A percentile compares a stretch with the other conserved stretches of the same genome.
These are phyloP conservation scores for Drosophila malerkotliana DNA, from an alignment of 1,140 invertebrate species.

Conservation along the genomic window DNA sequence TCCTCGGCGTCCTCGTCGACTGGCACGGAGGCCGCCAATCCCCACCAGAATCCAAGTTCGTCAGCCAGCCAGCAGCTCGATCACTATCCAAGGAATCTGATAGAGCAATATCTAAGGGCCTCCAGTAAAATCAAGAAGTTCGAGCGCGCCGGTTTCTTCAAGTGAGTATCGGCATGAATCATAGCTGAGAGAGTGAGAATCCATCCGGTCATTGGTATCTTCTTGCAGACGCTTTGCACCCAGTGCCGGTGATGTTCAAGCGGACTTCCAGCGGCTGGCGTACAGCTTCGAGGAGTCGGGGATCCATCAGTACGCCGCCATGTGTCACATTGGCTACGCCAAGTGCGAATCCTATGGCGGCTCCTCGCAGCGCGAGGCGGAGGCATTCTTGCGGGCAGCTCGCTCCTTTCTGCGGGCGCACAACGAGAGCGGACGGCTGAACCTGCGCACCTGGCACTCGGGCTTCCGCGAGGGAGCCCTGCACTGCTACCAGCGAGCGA, in stretches of 20 bases:
- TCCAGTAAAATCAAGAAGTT: conserved; percentile 81
- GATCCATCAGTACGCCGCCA: conserved; percentile 79
- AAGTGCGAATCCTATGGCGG: conserved; percentile 75
- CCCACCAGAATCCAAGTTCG: neutral
- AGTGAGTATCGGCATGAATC: conserved; percentile 56
- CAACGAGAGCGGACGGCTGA: conserved; percentile 49
- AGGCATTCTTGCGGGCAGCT: conserved; percentile 74
- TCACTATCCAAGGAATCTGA: conserved; percentile 66
- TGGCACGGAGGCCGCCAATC: neutral
- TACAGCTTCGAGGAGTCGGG: conserved; percentile 74
- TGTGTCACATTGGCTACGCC: conserved; percentile 79
- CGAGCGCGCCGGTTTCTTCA: conserved; percentile 79
- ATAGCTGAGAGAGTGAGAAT: neutral
- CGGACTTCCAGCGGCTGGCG: conserved; percentile 75
- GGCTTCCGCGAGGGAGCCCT: conserved; percentile 73
- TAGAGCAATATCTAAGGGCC: conserved; percentile 76
- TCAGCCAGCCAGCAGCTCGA: conserved; percentile 44
- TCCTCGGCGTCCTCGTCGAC: conserved; percentile 12
- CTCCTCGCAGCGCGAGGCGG: conserved; percentile 59
- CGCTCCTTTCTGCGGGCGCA: conserved; percentile 63
- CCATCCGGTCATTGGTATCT: neutral
- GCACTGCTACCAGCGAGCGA: conserved; percentile 70
- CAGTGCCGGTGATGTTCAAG: conserved; percentile 71
- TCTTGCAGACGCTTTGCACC: conserved; percentile 74
- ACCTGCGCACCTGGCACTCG: conserved; percentile 48